Base-by-base conservation (phyloP, 2,888 invertebrate species). In the Eilema sororculum region DNA sequence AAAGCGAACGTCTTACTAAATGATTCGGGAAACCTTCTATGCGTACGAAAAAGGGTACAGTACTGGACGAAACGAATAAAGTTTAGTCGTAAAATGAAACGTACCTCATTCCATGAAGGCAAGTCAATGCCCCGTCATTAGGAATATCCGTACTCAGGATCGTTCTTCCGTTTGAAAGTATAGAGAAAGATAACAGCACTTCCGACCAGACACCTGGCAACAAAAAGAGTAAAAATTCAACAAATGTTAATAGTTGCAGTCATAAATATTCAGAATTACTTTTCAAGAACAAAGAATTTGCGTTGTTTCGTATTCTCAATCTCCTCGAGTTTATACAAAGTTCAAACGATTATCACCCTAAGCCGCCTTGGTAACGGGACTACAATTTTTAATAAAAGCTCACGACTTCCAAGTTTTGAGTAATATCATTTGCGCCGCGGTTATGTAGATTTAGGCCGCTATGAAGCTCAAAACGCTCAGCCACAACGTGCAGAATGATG, bases 41-140 rank as follows among this genome's bases (percentile, higher is more conserved):
- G 73, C 63, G 70, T 74, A 73, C 37, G 58, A 69, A 67, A 46
- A 67, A 30, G 13, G 22, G 41, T 13, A 33, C n/a, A 46, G 46
- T 13, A 33, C 13, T 16, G 30, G 33, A 30, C 30, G 65, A 57
- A 62, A n/a, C 41, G 24, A 69, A 72, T 41, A 76, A 72, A 76
- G 65, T 72, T 68, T n/a, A 13, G 59, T 68, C 72, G 71, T 81
- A 74, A 81, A 78, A 73, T 41, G 4, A 67, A 74, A 77, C 68
- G 66, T 88, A 95, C 95, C 98, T 96, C 81, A 98, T 95, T 28
- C 98, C 98, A 84, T 98, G 98, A 60, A 98, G 95, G 86, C 98
- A 97, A 64, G 97, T 96, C 65, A 98, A 96, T 20, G 97, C 96
- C 69, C 97, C 96, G 82, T 97, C 96, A 13, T 96, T 95, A 9